phyloP scores from a whole-genome alignment of 2,888 invertebrate genomes.

The Koerneria pararmatus region DNA sequence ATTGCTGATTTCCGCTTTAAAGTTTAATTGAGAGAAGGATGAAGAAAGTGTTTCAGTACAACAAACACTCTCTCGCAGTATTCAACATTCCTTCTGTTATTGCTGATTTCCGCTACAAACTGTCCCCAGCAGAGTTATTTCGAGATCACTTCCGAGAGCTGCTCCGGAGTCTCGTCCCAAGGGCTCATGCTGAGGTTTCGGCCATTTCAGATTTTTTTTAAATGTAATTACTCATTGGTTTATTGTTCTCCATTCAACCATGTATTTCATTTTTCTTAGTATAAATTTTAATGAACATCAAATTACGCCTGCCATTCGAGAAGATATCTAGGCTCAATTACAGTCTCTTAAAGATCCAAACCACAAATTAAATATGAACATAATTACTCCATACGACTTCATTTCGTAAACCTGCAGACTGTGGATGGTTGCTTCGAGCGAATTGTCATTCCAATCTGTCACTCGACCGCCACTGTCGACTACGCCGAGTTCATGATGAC shows the following conservation, averaged over 20 bases:
- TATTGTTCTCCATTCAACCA: not conserved
- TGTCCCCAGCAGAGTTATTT: not conserved
- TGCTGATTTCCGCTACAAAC: not conserved
- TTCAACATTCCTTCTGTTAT: not conserved
- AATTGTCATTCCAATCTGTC: slow-evolving; percentile 6
- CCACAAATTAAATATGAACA: no score
- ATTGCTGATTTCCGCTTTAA: no score
- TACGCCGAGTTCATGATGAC: not conserved
- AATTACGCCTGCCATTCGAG: no score
- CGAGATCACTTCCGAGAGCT: not conserved
- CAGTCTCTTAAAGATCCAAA: no score
- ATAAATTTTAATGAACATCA: no score
- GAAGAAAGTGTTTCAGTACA: no score
- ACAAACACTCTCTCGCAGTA: no score
- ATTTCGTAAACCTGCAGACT: not conserved
- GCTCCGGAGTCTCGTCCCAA: not conserved
- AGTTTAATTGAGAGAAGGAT: no score
- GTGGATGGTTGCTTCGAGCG: slow-evolving; percentile 3
- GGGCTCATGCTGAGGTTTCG: not conserved
- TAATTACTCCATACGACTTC: no score
- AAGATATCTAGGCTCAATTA: no score
- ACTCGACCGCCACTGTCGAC: not conserved
- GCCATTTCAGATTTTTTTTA: not conserved
- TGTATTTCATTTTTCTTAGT: not conserved
- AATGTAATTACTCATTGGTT: not conserved